Conservation (phyloP, 1,140 invertebrate genomes). For the Lucilia cuprina region DNA sequence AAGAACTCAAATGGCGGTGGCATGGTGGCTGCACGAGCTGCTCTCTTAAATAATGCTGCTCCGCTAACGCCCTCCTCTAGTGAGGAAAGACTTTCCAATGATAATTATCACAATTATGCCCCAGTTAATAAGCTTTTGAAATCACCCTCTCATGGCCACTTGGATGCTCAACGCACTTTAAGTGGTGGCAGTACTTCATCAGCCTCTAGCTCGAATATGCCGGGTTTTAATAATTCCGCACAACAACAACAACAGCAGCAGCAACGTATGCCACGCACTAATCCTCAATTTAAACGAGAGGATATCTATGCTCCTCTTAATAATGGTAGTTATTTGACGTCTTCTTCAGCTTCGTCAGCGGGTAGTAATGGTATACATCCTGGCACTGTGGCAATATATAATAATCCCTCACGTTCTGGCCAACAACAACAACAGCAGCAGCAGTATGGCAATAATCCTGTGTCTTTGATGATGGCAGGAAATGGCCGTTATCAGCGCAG, state of each 20-base stretch:
- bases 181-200: conserved; percentile 65
- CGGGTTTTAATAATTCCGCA: conserved; percentile 57
- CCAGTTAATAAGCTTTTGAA: conserved; percentile 36
- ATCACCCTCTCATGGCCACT: conserved; percentile 43
- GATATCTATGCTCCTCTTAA: conserved; percentile 51
- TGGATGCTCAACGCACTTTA: conserved; percentile 60
- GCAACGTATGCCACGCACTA: conserved; percentile 65
- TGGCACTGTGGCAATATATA: conserved; percentile 37
- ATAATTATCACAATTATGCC: conserved; percentile 52
- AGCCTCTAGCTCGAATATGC: conserved; percentile 49
- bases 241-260: conserved; percentile 48
- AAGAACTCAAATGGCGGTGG: conserved; percentile 48
- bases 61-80: conserved; percentile 60
- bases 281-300: conserved; percentile 61
- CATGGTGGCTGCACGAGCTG: conserved; percentile 54
- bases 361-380: conserved; percentile 42
- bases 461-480: conserved; percentile 39
- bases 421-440: conserved; percentile 30
- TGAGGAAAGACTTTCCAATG: conserved; percentile 57
- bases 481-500: conserved; percentile 64
- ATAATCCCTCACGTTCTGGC: neutral
- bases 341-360: conserved; percentile 22
- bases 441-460: conserved; percentile 43
- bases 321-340: conserved; percentile 35
- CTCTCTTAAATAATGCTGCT: conserved; percentile 52